Conservation (phyloP, 2,797 vertebrate species). For the Antennarius maculatus region DNA sequence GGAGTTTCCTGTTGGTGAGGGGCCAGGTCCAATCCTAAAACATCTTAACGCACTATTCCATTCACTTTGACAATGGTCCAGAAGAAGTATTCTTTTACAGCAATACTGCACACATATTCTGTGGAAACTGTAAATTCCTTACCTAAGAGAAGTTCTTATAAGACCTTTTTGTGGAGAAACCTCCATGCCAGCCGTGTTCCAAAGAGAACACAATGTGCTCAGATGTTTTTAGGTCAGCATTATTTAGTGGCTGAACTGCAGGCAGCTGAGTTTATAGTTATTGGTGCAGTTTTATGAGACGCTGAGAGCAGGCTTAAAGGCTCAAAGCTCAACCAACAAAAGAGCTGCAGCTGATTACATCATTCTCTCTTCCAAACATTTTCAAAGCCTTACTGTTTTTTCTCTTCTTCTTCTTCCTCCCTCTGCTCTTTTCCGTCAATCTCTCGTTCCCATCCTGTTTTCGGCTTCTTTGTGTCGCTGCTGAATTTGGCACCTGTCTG, state of each 20-base stretch:
- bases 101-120: conserved; percentile 32
- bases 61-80: conserved; percentile 26
- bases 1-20: conserved; percentile 21
- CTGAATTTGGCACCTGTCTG: conserved; percentile 72
- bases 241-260: conserved; percentile 37
- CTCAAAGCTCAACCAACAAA: background rate
- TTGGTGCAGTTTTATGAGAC: conserved; percentile 42
- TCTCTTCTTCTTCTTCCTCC: conserved; percentile 62
- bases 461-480: conserved; percentile 59
- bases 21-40: background rate
- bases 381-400: conserved; percentile 61
- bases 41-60: conserved; percentile 13
- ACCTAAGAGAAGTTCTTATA: conserved; percentile 37
- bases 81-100: conserved; percentile 40
- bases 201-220: conserved; percentile 56
- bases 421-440: conserved; percentile 62
- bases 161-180: conserved; percentile 31
- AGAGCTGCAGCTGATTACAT: conserved; percentile 33
- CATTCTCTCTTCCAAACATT: conserved; percentile 54
- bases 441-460: conserved; percentile 54
- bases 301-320: conserved; percentile 29
- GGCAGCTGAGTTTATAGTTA: conserved; percentile 40
- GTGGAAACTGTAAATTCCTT: conserved; percentile 42
- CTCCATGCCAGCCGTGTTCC: conserved; percentile 28
- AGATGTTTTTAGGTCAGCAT: conserved; percentile 47